These are phyloP conservation scores for Cataglyphis cursor DNA, from an alignment of 2,888 invertebrate genomes.

Conservation along the genomic window DNA sequence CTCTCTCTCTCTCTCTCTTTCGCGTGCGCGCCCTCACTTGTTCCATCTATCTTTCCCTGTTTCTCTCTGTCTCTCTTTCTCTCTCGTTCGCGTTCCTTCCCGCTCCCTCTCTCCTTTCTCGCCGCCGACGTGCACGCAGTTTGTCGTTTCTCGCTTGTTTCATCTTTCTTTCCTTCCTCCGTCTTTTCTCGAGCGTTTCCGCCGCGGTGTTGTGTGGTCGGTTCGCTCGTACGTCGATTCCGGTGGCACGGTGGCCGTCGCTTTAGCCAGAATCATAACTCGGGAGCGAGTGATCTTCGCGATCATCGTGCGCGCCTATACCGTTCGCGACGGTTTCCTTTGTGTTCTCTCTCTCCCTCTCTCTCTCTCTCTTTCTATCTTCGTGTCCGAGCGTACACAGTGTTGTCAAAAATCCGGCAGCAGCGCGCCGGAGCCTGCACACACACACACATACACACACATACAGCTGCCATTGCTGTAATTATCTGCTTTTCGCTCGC, in stretches of 20 bases:
- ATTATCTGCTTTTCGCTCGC: conserved; percentile 66
- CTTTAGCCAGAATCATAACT: not conserved
- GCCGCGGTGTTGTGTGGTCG: conserved; percentile 57
- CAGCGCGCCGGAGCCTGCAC: conserved; percentile 74
- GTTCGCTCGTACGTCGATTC: conserved; percentile 11
- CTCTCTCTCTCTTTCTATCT: conserved; percentile 24
- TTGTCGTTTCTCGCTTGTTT: conserved; percentile 73
- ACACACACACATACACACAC: not conserved
- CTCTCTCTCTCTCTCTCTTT: not conserved
- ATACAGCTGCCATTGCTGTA: conserved; percentile 81
- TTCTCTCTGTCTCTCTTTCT: conserved; percentile 40
- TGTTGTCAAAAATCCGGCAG: conserved; percentile 83
- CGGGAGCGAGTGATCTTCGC: conserved; percentile 35
- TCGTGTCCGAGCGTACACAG: conserved; percentile 50
- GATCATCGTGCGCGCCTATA: conserved; percentile 37
- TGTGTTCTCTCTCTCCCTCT: conserved; percentile 57
- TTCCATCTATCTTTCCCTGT: conserved; percentile 44
- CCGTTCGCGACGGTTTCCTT: conserved; percentile 69
- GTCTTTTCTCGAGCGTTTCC: conserved; percentile 63
- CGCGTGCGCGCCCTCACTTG: conserved; percentile 27
- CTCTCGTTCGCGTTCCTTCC: not conserved
- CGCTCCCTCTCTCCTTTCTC: conserved; percentile 27
- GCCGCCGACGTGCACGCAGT: conserved; percentile 66
- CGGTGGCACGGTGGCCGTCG: conserved; percentile 5
- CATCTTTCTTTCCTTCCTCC: conserved; percentile 65